Evolutionary conservation across 30 jellyfish, hydroid and myxozoan species (phyloP).

Genomic region (Hydra vulgaris): DNA sequence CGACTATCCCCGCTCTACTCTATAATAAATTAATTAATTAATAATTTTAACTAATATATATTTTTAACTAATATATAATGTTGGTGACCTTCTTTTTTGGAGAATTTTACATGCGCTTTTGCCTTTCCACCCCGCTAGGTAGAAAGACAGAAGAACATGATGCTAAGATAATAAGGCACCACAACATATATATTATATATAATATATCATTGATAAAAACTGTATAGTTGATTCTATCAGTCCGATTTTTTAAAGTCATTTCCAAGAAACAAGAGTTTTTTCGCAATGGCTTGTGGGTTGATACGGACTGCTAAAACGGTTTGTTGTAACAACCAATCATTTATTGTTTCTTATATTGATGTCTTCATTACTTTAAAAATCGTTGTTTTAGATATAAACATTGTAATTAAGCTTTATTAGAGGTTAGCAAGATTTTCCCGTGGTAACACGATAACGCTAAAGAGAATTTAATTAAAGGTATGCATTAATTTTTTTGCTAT

Average conservation of each 20-base stretch:
- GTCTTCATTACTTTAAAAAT: background rate
- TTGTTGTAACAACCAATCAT: slow-evolving; percentile 1
- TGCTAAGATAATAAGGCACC: too few relatives aligned
- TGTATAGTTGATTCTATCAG: background rate
- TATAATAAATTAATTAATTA: too few relatives aligned
- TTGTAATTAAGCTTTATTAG: background rate
- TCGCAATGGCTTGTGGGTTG: slow-evolving; percentile 24
- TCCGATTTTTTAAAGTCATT: background rate
- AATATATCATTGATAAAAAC: too few relatives aligned
- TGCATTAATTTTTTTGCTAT: background rate
- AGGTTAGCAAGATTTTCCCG: background rate
- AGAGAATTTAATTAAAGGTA: slow-evolving; percentile 7
- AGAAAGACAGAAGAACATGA: too few relatives aligned
- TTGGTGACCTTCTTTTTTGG: too few relatives aligned
- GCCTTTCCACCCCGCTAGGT: too few relatives aligned
- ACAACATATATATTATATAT: too few relatives aligned
- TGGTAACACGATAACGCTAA: background rate
- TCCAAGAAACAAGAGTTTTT: background rate
- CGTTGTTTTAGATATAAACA: background rate
- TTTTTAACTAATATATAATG: too few relatives aligned
- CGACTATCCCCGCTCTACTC: too few relatives aligned
- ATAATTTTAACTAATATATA: too few relatives aligned
- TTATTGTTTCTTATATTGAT: background rate
- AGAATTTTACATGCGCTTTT: too few relatives aligned
- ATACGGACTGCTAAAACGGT: slow-evolving; percentile 6